These are phyloP conservation scores for Drepana falcataria DNA, from an alignment of 2,888 invertebrate species.

Conservation along the genomic window DNA sequence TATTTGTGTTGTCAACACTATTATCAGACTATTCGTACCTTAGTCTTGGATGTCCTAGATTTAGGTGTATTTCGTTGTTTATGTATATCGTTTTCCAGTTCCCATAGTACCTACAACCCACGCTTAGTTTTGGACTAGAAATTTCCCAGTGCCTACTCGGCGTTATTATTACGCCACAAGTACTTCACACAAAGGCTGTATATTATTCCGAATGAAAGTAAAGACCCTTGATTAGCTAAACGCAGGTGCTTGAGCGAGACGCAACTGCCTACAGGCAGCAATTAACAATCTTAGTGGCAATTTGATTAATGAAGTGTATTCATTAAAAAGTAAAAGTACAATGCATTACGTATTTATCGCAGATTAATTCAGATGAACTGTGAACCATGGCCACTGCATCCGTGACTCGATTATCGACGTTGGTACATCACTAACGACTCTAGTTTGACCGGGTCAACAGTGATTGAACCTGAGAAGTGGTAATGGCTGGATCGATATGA, in stretches of 20 bases:
- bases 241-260: neutral
- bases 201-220: neutral
- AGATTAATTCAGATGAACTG: neutral
- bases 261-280: neutral
- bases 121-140: too few species aligned
- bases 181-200: too few species aligned
- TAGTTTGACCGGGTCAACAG: neutral
- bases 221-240: neutral
- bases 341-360: neutral
- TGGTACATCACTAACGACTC: neutral
- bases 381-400: neutral
- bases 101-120: too few species aligned
- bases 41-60: too few species aligned
- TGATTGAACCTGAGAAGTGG: neutral
- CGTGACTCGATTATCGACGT: neutral
- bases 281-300: neutral
- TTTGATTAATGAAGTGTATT: neutral
- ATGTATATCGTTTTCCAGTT: too few species aligned
- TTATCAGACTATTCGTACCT: too few species aligned
- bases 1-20: too few species aligned
- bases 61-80: too few species aligned
- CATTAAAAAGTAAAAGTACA: neutral
- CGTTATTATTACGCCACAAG: too few species aligned
- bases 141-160: too few species aligned
- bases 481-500: neutral